These are phyloP conservation scores for Xenentodon cancila DNA, from an alignment of 2,797 vertebrate species.

Conservation along the genomic window DNA sequence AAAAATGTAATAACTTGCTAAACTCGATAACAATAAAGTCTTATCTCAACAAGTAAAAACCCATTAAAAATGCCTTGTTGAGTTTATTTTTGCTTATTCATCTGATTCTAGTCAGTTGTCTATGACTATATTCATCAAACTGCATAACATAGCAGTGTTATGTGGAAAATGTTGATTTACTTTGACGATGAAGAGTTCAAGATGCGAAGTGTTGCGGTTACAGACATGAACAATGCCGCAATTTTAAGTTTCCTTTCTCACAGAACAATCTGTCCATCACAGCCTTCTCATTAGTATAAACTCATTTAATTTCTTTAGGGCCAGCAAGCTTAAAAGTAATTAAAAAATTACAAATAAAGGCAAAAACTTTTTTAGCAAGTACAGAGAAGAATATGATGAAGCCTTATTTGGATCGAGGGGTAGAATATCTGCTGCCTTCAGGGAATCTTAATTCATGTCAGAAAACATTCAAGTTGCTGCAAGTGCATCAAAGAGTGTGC, in stretches of 20 bases:
- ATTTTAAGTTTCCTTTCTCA: slow-evolving; percentile 53
- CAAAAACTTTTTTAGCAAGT: background rate
- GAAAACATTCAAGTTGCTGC: background rate
- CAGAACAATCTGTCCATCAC: slow-evolving; percentile 20
- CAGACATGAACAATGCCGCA: slow-evolving; percentile 7
- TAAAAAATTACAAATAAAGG: background rate
- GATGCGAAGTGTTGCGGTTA: slow-evolving; percentile 9
- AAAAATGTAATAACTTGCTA: too few relatives aligned
- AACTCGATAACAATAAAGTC: background rate
- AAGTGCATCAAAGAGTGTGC: background rate
- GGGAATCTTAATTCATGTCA: background rate
- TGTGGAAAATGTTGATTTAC: background rate
- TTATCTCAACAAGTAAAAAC: background rate
- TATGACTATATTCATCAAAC: background rate
- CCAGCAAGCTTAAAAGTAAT: slow-evolving; percentile 9
- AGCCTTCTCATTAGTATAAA: slow-evolving; percentile 16
- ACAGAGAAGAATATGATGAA: too few relatives aligned
- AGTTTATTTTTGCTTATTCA: background rate
- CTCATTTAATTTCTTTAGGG: slow-evolving; percentile 38
- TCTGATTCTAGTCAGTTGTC: background rate
- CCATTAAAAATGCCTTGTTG: background rate
- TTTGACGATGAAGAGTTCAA: background rate
- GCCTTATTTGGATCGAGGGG: background rate
- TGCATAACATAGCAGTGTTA: background rate
- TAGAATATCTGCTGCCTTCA: background rate